A percentile compares a stretch with the other conserved stretches of the same genome.
phyloP scores from a whole-genome alignment of 2,888 invertebrate genomes.

The Endomychus coccineus region DNA sequence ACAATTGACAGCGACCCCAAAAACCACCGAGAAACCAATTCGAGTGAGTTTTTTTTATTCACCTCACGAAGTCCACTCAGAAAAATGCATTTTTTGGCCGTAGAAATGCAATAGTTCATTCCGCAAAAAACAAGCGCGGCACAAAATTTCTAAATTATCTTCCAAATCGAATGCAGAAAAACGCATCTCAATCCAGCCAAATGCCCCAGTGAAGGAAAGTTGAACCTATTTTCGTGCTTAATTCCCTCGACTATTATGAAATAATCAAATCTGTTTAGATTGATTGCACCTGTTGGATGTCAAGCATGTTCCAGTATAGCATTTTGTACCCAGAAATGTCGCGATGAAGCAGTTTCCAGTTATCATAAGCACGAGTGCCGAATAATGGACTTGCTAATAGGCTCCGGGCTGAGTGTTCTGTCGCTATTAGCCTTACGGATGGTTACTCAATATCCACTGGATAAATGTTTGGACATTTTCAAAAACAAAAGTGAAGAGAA shows the following conservation, averaged over 20 bases:
- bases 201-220: no score
- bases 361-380: constrained; percentile 74
- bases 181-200: no score
- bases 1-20: no score
- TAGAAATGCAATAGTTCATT: no score
- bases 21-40: no score
- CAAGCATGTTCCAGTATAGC: constrained; percentile 67
- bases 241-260: background rate
- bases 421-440: constrained; percentile 68
- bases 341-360: constrained; percentile 53
- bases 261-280: constrained; percentile 38
- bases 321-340: constrained; percentile 63
- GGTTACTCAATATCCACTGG: constrained; percentile 60
- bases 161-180: no score
- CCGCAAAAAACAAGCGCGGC: no score
- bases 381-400: constrained; percentile 65
- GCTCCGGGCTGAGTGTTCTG: constrained; percentile 70
- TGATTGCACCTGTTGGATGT: constrained; percentile 63
- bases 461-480: constrained; percentile 46
- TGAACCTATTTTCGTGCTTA: no score
- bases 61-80: no score
- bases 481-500: constrained; percentile 44
- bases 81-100: no score
- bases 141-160: no score
- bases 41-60: no score